phyloP scores from a whole-genome alignment of 2,888 invertebrate genomes.

The Helobdella robusta region DNA sequence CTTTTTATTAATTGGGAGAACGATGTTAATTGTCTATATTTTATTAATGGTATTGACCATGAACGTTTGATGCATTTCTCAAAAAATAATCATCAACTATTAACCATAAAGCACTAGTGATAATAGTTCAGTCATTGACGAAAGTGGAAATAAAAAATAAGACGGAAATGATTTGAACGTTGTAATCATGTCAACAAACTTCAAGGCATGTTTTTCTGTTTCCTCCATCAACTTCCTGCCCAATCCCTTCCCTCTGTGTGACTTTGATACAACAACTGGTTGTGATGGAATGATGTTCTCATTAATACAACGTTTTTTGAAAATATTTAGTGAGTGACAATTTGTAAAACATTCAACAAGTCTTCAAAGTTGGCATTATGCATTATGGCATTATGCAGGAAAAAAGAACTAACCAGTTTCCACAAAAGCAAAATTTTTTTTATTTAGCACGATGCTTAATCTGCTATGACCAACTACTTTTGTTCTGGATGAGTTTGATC shows the following conservation, averaged over 20 bases:
- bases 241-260: conserved; percentile 43
- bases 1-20: background rate
- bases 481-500: background rate
- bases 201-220: conserved; percentile 40
- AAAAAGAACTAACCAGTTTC: conserved; percentile 44
- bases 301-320: no score
- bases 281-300: background rate
- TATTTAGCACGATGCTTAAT: conserved; percentile 40
- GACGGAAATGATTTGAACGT: no score
- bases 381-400: no score
- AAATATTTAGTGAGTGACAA: no score
- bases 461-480: conserved; percentile 43
- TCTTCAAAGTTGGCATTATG: background rate
- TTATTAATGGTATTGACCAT: background rate
- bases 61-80: background rate
- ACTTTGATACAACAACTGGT: conserved; percentile 41
- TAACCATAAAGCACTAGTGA: no score
- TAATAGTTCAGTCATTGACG: no score
- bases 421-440: conserved; percentile 39
- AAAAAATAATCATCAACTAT: background rate
- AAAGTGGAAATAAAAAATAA: no score
- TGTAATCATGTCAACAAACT: conserved; percentile 27
- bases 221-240: conserved; percentile 47
- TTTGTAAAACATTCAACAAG: background rate
- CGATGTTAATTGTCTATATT: background rate